Conservation (phyloP, 1,140 invertebrate genomes). For the Meloidogyne hapla region DNA sequence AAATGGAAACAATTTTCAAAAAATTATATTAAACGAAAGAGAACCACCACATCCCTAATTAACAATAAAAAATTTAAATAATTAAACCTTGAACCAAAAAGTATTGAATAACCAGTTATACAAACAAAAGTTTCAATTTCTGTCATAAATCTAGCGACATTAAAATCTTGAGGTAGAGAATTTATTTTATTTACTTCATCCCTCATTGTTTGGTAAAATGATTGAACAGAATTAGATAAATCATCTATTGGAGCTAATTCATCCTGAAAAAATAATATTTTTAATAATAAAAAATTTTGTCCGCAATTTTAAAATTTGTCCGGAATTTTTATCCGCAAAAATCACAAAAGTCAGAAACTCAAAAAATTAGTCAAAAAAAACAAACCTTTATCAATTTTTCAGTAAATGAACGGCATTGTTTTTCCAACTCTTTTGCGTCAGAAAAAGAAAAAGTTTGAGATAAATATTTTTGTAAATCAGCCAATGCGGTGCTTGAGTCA, state of each 20-base stretch:
- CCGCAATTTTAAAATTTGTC: too few species aligned
- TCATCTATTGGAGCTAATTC: conserved; percentile 74
- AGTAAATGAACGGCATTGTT: conserved; percentile 42
- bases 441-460: conserved; percentile 29
- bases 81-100: conserved; percentile 54
- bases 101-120: conserved; percentile 43
- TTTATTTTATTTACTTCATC: conserved; percentile 64
- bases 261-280: too few species aligned
- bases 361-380: conserved; percentile 21
- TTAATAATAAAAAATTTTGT: too few species aligned
- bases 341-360: too few species aligned
- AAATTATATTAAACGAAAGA: not conserved
- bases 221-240: conserved; percentile 82
- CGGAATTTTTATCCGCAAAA: too few species aligned
- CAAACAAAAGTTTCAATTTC: conserved; percentile 58
- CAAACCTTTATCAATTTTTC: conserved; percentile 45
- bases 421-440: conserved; percentile 45
- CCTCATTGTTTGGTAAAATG: conserved; percentile 81
- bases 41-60: not conserved
- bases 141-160: conserved; percentile 44
- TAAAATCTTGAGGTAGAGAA: not conserved
- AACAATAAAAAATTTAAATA: not conserved
- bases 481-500: conserved; percentile 38
- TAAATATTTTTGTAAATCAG: conserved; percentile 35
- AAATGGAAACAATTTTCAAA: not conserved